These are phyloP conservation scores for Myrmecobius fasciatus DNA, from an alignment of 2,113 vertebrate species.

Conservation along the genomic window DNA sequence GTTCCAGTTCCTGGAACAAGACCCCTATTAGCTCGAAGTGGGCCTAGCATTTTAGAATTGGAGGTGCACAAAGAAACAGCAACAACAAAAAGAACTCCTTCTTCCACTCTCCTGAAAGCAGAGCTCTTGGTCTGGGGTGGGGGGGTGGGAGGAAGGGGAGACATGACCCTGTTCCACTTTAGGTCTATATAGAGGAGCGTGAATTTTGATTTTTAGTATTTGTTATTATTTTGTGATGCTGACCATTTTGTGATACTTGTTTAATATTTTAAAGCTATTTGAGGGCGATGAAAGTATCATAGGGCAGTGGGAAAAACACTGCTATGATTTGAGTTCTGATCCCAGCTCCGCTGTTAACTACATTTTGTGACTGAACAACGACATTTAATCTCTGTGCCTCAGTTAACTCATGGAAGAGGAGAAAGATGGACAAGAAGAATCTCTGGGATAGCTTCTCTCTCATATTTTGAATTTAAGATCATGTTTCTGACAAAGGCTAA, in stretches of 20 bases:
- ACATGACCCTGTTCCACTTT: not conserved
- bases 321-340: not conserved
- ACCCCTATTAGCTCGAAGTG: not conserved
- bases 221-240: not conserved
- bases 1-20: not conserved
- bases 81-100: not conserved
- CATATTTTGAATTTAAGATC: not conserved
- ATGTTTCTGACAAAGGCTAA: not conserved
- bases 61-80: not conserved
- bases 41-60: not conserved
- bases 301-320: not conserved
- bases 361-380: not conserved
- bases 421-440: not conserved
- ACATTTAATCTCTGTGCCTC: not conserved
- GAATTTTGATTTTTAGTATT: not conserved
- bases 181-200: not conserved
- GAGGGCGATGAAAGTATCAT: not conserved
- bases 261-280: not conserved
- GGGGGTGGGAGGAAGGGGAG: too few species aligned
- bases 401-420: not conserved
- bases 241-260: not conserved
- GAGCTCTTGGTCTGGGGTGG: not conserved
- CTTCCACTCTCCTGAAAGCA: not conserved
- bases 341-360: not conserved
- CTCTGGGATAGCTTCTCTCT: not conserved